Evolutionary conservation across 2,797 vertebrate genomes (phyloP), one percentile per base, ranked within the genome.

Genomic region (Podarcis lilfordi): DNA sequence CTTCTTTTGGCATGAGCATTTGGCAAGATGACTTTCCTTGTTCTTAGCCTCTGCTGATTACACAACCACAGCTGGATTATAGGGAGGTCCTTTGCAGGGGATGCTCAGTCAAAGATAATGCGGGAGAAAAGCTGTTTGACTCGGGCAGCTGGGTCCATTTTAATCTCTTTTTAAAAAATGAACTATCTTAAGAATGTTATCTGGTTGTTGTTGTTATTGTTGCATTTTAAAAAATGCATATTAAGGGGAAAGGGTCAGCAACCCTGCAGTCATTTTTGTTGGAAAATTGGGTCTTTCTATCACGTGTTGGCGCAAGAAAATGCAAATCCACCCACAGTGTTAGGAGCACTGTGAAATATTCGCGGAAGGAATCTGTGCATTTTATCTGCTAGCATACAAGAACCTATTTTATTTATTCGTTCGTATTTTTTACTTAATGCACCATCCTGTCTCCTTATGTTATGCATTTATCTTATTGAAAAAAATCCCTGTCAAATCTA

Each of bases 41-140:
- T 75, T 77, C 80, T 78, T 21, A 13, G 27, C 43, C 74, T 82
- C 71, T 55, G n/a, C 69, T 21, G 64, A 71, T 84, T 80, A 84
- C n/a, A 88, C 68, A 84, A 88, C 82, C 10, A 11, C 87, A 84
- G 87, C 66, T 79, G 50, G 82, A 45, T 79, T 68, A 9, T 11
- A n/a, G 8, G 8, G 25, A 37, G 59, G 59, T 29, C 9, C 9
- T 86, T 75, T 25, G 15, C 37, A 50, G 61, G 15, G 19, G 75
- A 78, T 68, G 37, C 74, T 45, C 19, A 3, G 43, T 32, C 71
- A 45, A 45, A 40, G 10, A n/a, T 43, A 13, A 13, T 25, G 68
- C 7, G n/a, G 45, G 69, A 40, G 64, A 13, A 8, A 21, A 32
- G 37, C 29, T 27, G n/a, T n/a, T 3, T 37, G n/a, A 15, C 10